Percentiles rank a stretch among this genome's conserved stretches.
Conservation (phyloP, 30 jellyfish, hydroid and myxozoan species). For the Aurelia coerulea region DNA sequence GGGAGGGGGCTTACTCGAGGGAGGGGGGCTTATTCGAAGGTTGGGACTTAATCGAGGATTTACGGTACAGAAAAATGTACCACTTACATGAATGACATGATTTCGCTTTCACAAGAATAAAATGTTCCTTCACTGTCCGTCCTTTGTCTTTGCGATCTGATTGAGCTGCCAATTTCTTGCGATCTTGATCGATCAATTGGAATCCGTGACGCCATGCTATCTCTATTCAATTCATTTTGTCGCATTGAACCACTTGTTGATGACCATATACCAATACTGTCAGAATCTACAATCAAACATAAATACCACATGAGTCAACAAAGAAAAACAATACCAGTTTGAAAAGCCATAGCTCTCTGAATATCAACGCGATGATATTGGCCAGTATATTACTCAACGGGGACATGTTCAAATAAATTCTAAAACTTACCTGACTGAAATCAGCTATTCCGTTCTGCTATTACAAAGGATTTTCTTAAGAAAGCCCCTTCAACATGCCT, state of each 20-base stretch:
- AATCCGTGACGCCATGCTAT: conserved; percentile 70
- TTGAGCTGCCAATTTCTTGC: conserved; percentile 36
- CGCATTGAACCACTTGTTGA: conserved; percentile 59
- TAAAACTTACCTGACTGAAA: too few species aligned
- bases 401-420: too few species aligned
- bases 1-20: too few species aligned
- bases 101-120: conserved; percentile 90
- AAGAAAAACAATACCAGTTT: neutral
- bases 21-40: too few species aligned
- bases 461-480: too few species aligned
- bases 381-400: too few species aligned
- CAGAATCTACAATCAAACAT: conserved; percentile 27
- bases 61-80: too few species aligned
- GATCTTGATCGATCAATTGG: conserved; percentile 78
- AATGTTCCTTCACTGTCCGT: conserved; percentile 90
- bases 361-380: too few species aligned
- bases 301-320: neutral
- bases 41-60: too few species aligned
- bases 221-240: conserved; percentile 35
- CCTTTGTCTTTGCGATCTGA: conserved; percentile 32
- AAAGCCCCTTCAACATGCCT: too few species aligned
- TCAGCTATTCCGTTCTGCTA: too few species aligned
- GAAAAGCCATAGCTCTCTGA: neutral
- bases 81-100: conserved; percentile 37
- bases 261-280: conserved; percentile 63